phyloP scores from a whole-genome alignment of 2,797 vertebrate genomes.

The Thamnophis elegans region DNA sequence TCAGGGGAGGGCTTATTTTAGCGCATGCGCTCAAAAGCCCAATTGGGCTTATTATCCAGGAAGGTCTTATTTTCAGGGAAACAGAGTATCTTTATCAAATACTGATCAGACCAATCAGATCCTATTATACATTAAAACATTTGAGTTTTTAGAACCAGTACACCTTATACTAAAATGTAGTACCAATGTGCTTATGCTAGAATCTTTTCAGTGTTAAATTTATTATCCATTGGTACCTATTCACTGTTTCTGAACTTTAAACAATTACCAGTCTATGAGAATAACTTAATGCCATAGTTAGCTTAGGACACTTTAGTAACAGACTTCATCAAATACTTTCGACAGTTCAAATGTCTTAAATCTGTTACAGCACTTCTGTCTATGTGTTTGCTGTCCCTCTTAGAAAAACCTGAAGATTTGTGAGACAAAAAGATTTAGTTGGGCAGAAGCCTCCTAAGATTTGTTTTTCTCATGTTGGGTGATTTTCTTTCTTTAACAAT shows the following conservation, averaged over 20 bases:
- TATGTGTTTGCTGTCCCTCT: background rate
- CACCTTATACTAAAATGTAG: background rate
- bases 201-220: background rate
- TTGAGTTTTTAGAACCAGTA: background rate
- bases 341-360: background rate
- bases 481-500: background rate
- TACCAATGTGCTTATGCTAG: background rate
- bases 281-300: background rate
- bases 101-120: background rate
- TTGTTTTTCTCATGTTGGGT: background rate
- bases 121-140: background rate
- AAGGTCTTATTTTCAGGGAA: too few relatives aligned
- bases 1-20: too few relatives aligned
- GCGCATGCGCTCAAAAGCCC: too few relatives aligned
- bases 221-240: background rate
- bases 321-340: background rate
- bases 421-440: background rate
- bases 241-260: background rate
- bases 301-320: background rate
- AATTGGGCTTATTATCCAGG: too few relatives aligned
- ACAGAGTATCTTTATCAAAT: background rate
- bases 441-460: background rate
- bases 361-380: background rate
- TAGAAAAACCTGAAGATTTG: background rate
- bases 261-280: background rate